Evolutionary conservation across 1,140 invertebrate genomes (phyloP), one percentile per base, ranked within the genome.

Genomic region (Cyphomyrmex costatus): DNA sequence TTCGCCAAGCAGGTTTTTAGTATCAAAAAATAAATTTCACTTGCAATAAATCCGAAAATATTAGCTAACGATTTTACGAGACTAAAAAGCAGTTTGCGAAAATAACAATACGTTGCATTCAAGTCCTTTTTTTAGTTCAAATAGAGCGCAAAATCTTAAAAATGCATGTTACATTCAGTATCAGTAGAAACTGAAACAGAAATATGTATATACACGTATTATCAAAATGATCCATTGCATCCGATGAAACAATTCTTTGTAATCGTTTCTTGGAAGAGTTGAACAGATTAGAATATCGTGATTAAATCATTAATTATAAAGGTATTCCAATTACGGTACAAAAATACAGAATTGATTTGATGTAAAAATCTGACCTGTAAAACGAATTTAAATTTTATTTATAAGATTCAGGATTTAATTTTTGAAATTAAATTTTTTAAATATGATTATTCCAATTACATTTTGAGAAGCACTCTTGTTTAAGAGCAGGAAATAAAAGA

Each of bases 1-100:
- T 90, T 87, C 85, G 86, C 88, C 66, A 24, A 88, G 88, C 89
- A 92, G 84, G 86, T 91, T 93, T n/a, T 94, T 93, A 91, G 92
- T 94, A 93, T 93, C 92, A 87, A 88, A 68, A 80, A 19, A 0
- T n/a, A n/a, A n/a, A n/a, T n/a, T n/a, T n/a, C n/a, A 36, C 21
- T 30, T 3, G 27, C 14, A 66, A 87, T 16, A 7, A 51, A 79
- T 7, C n/a, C 53, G 1, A 49, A 53, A 56, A 42, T 16, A 1
- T 27, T 56, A 16, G 14, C 1, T 30, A 56, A 80, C 1, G 5
- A 66, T 24, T 8, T 24, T 77, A 21, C 42, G 4, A 53, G 7
- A 3, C 7, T 61, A 51, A 16, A 79, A 46, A 61, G 2, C 36
- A 36, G 4, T 19, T 68, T 30, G 4, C 10, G 24, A 68, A 80